These are phyloP conservation scores for Muntiacus muntjak DNA, from an alignment of 2,113 vertebrate genomes.

Conservation along the genomic window DNA sequence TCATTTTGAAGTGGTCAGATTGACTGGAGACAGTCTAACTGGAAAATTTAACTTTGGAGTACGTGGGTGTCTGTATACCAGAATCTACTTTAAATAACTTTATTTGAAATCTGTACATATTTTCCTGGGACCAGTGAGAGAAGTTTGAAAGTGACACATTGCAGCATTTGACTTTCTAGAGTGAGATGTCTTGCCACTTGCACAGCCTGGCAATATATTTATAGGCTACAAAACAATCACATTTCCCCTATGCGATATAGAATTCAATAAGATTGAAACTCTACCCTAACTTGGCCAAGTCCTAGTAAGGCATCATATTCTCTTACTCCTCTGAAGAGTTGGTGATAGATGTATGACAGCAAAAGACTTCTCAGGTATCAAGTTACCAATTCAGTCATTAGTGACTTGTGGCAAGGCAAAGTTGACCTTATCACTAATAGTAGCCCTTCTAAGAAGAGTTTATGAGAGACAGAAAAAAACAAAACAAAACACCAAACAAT, in stretches of 20 bases:
- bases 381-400: not conserved
- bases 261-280: constrained; percentile 43
- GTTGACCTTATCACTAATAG: not conserved
- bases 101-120: constrained; percentile 60
- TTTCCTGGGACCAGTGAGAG: constrained; percentile 43
- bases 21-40: constrained; percentile 61
- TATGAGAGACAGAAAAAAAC: not conserved
- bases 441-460: not conserved
- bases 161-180: constrained; percentile 53
- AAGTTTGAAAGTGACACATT: constrained; percentile 61
- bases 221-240: constrained; percentile 55
- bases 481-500: not conserved
- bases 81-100: constrained; percentile 67
- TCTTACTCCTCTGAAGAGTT: constrained; percentile 13
- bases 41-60: constrained; percentile 52
- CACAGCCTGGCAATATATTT: constrained; percentile 54
- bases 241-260: not conserved
- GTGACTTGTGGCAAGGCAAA: not conserved
- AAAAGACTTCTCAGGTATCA: constrained; percentile 27
- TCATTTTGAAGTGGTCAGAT: constrained; percentile 68
- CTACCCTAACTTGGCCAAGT: not conserved
- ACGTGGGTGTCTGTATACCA: constrained; percentile 56
- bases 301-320: not conserved
- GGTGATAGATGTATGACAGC: not conserved
- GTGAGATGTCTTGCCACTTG: constrained; percentile 39